A percentile compares a stretch with the other conserved stretches of the same genome.
Conservation (phyloP, 2,113 vertebrate species). For the Neodon shergylaensis region DNA sequence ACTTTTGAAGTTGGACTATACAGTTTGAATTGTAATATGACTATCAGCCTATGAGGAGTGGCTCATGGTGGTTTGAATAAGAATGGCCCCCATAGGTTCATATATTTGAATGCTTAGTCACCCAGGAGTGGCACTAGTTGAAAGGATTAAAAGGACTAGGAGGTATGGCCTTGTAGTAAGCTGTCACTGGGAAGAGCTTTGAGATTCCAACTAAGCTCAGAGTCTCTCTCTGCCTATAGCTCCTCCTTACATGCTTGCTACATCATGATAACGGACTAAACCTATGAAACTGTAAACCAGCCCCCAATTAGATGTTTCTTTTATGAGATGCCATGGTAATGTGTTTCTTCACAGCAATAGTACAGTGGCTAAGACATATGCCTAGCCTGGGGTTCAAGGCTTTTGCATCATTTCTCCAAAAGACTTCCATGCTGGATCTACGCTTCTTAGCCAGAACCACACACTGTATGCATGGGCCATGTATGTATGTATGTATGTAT, state of each 20-base stretch:
- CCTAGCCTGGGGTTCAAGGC: background rate
- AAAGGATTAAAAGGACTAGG: background rate
- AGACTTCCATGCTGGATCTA: rapidly evolving
- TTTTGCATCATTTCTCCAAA: too few species aligned
- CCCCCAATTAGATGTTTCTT: background rate
- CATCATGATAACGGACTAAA: background rate
- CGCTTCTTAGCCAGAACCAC: background rate
- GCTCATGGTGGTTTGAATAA: background rate
- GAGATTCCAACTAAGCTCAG: background rate
- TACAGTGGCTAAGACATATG: background rate
- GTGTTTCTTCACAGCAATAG: background rate
- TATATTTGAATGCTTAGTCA: background rate
- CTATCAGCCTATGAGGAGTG: background rate
- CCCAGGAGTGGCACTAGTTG: too few species aligned
- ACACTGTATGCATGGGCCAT: background rate
- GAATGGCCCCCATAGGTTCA: background rate
- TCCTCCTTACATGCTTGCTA: too few species aligned
- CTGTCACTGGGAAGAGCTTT: background rate
- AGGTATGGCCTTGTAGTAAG: background rate
- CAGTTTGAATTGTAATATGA: background rate
- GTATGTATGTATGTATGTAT: background rate
- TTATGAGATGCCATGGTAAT: background rate
- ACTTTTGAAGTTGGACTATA: background rate
- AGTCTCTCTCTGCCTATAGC: background rate
- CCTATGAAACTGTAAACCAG: background rate